Conservation (phyloP, 2,797 vertebrate genomes). For the Acropternis orthonyx region DNA sequence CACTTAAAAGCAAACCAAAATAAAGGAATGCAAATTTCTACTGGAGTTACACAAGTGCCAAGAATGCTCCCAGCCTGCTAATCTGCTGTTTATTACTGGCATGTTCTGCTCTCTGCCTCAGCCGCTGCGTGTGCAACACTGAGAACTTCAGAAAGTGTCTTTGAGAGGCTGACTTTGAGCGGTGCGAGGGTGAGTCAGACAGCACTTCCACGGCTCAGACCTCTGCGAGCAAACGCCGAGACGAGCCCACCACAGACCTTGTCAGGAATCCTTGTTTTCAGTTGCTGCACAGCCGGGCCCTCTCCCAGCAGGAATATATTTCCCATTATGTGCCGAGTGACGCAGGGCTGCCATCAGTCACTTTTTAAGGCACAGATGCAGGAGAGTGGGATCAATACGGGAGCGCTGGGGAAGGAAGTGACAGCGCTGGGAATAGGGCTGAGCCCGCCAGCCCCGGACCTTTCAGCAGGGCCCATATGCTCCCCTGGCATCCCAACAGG, state of each 20-base stretch:
- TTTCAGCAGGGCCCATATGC: background rate
- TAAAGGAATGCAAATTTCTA: constrained; percentile 14
- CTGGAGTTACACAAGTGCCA: background rate
- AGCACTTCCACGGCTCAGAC: constrained; percentile 27
- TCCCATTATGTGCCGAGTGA: background rate
- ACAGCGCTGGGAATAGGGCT: no score
- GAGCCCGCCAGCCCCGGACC: no score
- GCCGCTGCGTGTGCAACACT: background rate
- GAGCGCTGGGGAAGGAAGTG: background rate
- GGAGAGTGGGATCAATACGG: background rate
- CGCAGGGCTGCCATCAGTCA: background rate
- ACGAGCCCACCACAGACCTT: background rate
- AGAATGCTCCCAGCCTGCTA: background rate
- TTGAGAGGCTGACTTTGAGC: constrained; percentile 16
- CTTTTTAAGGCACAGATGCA: background rate
- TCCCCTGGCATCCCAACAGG: constrained; percentile 23
- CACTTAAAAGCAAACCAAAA: constrained; percentile 36
- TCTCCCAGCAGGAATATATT: background rate
- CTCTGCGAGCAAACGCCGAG: background rate
- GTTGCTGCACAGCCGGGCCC: background rate
- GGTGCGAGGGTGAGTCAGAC: constrained; percentile 26
- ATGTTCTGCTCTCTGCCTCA: constrained; percentile 6
- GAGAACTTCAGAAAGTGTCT: background rate
- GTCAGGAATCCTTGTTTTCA: background rate
- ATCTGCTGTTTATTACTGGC: background rate